Conservation (phyloP, 2,113 vertebrate genomes). For the Mungos mungo region DNA sequence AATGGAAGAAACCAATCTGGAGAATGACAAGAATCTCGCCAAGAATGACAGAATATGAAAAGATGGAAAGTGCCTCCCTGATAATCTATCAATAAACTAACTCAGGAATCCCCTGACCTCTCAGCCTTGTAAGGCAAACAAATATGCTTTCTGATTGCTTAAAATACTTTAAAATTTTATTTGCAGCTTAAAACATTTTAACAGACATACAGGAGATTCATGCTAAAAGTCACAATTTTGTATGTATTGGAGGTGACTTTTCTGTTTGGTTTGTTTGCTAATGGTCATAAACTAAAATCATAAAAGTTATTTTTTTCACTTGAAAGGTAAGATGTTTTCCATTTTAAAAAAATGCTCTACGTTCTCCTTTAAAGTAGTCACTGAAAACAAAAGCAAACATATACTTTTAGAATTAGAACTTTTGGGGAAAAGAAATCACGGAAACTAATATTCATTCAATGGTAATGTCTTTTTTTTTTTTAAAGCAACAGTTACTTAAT, state of each 20-base stretch:
- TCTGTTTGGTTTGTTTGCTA: background rate
- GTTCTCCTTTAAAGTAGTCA: background rate
- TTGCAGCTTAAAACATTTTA: background rate
- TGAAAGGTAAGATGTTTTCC: background rate
- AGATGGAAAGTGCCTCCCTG: background rate
- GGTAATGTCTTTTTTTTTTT: background rate
- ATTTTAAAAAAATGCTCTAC: background rate
- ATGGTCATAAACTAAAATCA: background rate
- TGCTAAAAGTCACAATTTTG: background rate
- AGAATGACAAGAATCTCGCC: background rate
- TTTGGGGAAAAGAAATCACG: background rate
- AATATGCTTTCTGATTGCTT: background rate
- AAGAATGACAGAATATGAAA: background rate
- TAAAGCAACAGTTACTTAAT: background rate
- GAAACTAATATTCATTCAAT: conserved; percentile 19
- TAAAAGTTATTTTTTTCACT: conserved; percentile 5
- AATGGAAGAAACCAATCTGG: background rate
- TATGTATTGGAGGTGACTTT: background rate
- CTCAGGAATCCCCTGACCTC: background rate
- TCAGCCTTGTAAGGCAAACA: background rate
- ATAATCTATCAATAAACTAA: background rate
- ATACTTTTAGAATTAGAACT: conserved; percentile 5
- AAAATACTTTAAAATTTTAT: conserved; percentile 14
- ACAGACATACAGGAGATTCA: background rate
- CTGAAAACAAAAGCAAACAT: conserved; percentile 16